phyloP scores from a whole-genome alignment of 2,113 vertebrate genomes.

The Pterocles burchelli region DNA sequence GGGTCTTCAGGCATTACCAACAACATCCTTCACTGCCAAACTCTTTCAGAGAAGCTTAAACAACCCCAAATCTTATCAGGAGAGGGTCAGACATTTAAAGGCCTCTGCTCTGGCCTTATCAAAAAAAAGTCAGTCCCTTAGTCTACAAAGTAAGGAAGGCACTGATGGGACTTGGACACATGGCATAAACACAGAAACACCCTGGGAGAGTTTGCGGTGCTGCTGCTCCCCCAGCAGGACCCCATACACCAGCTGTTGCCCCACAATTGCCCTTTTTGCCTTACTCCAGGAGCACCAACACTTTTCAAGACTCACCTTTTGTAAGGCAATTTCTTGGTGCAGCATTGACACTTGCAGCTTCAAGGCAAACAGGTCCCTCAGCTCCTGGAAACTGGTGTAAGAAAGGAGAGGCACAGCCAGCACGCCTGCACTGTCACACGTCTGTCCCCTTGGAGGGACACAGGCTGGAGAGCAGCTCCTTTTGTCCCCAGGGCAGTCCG shows the following conservation, averaged over 20 bases:
- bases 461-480: not conserved
- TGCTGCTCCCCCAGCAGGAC: not conserved
- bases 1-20: not conserved
- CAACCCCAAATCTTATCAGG: not conserved
- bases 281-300: not conserved
- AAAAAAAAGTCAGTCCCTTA: not conserved
- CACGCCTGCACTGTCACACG: not conserved
- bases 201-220: not conserved
- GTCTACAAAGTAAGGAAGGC: not conserved
- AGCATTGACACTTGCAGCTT: conserved; percentile 80
- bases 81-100: not conserved
- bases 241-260: fast-evolving
- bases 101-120: not conserved
- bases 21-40: not conserved
- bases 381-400: conserved; percentile 81
- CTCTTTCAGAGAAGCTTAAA: not conserved
- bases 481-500: not conserved
- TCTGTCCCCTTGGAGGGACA: not conserved
- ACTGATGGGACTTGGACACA: not conserved
- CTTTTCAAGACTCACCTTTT: conserved; percentile 78
- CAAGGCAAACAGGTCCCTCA: conserved; percentile 79
- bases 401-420: conserved; percentile 67
- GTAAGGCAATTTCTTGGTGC: conserved; percentile 81
- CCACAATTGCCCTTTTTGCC: not conserved
- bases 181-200: not conserved